Percentiles rank a stretch among this genome's conserved stretches.
These are phyloP conservation scores for Chrysodeixis includens DNA, from an alignment of 2,888 invertebrate genomes.

Conservation along the genomic window DNA sequence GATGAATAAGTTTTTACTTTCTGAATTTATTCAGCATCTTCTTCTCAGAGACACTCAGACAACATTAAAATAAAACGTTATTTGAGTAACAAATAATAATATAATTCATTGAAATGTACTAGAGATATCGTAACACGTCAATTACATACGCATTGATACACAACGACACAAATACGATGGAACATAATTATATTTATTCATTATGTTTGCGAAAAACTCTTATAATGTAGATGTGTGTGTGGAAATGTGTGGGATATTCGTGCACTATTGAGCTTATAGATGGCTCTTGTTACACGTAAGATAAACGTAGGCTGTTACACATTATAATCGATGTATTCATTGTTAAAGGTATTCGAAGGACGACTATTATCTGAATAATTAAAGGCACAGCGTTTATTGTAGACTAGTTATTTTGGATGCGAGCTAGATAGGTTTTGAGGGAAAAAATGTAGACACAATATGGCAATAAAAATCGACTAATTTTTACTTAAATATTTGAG, in stretches of 20 bases:
- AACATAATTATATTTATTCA: slow-evolving; percentile 4
- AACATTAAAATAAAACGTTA: slow-evolving; percentile 1
- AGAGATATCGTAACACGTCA: not conserved
- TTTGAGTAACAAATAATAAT: not conserved
- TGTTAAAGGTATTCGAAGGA: too few species aligned
- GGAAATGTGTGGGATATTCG: not conserved
- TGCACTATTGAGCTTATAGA: not conserved
- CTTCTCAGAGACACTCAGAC: not conserved
- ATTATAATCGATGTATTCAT: not conserved
- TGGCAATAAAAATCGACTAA: too few species aligned
- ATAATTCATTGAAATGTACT: not conserved
- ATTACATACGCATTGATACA: slow-evolving; percentile 4
- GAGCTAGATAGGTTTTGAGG: too few species aligned
- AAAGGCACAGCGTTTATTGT: too few species aligned
- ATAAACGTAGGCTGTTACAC: not conserved
- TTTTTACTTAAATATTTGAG: too few species aligned
- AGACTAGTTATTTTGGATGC: too few species aligned
- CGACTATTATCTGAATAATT: too few species aligned
- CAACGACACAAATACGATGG: not conserved
- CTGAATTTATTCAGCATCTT: not conserved
- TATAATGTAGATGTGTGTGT: not conserved
- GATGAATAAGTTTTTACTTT: not conserved
- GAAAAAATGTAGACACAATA: too few species aligned
- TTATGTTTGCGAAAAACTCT: not conserved
- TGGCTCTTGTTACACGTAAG: not conserved